A percentile compares a stretch with the other conserved stretches of the same genome.
These are phyloP conservation scores for Morone chrysops DNA, from an alignment of 2,113 vertebrate genomes.

Conservation along the genomic window DNA sequence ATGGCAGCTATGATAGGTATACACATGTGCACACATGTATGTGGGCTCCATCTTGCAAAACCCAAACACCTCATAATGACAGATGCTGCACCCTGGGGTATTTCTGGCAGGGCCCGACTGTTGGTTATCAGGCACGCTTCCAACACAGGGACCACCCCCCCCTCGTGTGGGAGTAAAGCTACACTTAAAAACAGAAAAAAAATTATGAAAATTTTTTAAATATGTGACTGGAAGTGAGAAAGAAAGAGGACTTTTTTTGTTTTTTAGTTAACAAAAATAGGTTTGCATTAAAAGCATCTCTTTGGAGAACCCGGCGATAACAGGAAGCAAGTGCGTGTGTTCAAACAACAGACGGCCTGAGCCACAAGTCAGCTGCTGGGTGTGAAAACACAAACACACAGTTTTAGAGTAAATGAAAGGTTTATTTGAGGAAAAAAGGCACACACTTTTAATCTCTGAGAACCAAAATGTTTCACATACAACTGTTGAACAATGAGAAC, in stretches of 20 bases:
- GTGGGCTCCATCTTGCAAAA: constrained; percentile 44
- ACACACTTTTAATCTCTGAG: constrained; percentile 1
- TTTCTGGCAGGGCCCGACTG: background rate
- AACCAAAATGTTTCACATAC: constrained; percentile 13
- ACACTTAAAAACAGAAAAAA: background rate
- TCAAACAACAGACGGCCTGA: constrained; percentile 46
- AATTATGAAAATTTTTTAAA: background rate
- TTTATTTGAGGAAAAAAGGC: constrained; percentile 60
- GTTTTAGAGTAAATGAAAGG: constrained; percentile 35
- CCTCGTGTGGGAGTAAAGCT: background rate
- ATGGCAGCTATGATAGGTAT: constrained; percentile 62
- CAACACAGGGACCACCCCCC: background rate
- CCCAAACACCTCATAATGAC: constrained; percentile 69
- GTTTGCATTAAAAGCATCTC: background rate
- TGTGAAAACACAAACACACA: constrained; percentile 40
- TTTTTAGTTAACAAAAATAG: background rate
- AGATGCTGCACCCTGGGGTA: constrained; percentile 56
- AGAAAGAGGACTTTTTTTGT: background rate
- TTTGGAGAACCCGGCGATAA: background rate
- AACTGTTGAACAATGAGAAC: background rate
- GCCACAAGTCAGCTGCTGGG: constrained; percentile 30
- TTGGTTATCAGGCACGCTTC: constrained; percentile 12
- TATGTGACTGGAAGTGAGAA: background rate
- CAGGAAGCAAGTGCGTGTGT: constrained; percentile 9
- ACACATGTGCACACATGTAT: constrained; percentile 62